A percentile compares a stretch with the other conserved stretches of the same genome.
These are phyloP conservation scores for Oscheius sp. DNA, from an alignment of 2,888 invertebrate species.

Conservation along the genomic window DNA sequence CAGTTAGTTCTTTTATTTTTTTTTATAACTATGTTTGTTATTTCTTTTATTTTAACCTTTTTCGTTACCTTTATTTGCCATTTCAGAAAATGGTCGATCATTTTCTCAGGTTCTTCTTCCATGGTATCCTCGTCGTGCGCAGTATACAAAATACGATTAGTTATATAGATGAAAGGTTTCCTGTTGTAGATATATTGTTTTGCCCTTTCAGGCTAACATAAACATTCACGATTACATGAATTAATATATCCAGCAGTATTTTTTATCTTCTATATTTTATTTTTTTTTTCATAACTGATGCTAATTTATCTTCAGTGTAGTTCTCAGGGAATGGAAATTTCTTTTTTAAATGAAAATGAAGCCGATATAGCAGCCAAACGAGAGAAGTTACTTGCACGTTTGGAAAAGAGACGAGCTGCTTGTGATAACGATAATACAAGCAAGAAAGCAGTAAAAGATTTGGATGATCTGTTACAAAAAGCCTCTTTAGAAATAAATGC, in stretches of 20 bases:
- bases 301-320: neutral
- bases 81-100: conserved; percentile 64
- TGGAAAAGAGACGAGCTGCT: conserved; percentile 12
- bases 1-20: no score
- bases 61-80: neutral
- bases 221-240: no score
- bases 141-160: conserved; percentile 58
- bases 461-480: neutral
- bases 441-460: neutral
- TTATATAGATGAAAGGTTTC: neutral
- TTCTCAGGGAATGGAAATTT: neutral
- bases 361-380: conserved; percentile 12
- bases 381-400: conserved; percentile 18
- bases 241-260: neutral
- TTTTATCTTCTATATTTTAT: neutral
- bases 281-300: neutral
- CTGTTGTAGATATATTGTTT: conserved; percentile 4
- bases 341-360: conserved; percentile 6
- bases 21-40: neutral
- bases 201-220: conserved; percentile 7
- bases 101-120: conserved; percentile 66
- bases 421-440: neutral
- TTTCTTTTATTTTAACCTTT: neutral
- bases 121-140: conserved; percentile 66
- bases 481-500: neutral